phyloP scores from a whole-genome alignment of 2,113 vertebrate species.

The Ciconia boyciana region DNA sequence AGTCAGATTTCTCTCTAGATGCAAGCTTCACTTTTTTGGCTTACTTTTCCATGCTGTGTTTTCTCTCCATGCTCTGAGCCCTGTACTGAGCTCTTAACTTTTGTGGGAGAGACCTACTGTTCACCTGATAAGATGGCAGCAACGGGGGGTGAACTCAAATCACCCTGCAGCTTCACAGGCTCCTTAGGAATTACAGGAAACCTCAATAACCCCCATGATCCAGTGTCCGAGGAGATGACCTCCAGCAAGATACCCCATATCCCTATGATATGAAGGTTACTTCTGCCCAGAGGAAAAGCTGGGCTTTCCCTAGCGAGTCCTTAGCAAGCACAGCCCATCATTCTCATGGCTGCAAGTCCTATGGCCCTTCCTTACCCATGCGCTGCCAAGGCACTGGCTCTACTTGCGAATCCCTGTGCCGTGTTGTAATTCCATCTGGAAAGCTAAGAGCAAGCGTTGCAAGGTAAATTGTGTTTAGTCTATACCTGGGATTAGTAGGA shows the following conservation, averaged over 20 bases:
- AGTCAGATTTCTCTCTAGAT: background rate
- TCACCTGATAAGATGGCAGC: background rate
- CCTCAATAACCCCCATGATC: background rate
- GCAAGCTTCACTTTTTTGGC: background rate
- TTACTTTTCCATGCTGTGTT: background rate
- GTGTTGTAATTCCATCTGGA: background rate
- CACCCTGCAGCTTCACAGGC: background rate
- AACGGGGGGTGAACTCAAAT: background rate
- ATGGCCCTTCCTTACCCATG: background rate
- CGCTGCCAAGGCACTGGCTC: accelerated
- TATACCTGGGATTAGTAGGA: background rate
- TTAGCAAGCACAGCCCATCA: background rate
- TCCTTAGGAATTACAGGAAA: background rate
- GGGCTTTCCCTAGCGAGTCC: background rate
- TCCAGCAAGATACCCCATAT: background rate
- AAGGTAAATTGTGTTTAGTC: background rate
- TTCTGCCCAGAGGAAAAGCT: background rate
- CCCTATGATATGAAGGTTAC: background rate
- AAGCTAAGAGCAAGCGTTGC: background rate
- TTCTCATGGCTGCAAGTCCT: accelerated
- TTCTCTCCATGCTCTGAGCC: background rate
- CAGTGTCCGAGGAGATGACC: background rate
- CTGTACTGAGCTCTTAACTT: background rate
- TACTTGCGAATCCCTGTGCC: background rate
- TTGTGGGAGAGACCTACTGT: background rate